A percentile compares a stretch with the other conserved stretches of the same genome.
phyloP scores from a whole-genome alignment of 2,113 vertebrate genomes.

The Gavia stellata region DNA sequence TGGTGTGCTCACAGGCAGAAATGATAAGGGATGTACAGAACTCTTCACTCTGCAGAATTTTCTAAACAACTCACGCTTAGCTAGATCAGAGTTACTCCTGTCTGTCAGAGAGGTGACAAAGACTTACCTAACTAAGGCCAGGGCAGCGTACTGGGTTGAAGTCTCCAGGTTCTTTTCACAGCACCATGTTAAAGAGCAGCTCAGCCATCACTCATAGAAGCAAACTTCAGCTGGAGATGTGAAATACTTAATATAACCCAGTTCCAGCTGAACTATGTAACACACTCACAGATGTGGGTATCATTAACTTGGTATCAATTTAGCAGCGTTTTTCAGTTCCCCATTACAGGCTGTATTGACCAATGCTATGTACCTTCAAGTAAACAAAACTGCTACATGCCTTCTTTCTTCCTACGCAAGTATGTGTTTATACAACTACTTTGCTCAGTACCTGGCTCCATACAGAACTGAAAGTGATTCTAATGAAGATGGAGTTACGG shows the following conservation, averaged over 20 bases:
- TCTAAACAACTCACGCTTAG: background rate
- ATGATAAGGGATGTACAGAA: background rate
- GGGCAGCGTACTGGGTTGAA: background rate
- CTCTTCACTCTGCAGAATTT: background rate
- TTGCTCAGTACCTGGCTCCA: background rate
- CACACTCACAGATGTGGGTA: background rate
- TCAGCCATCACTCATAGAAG: background rate
- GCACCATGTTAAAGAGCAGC: background rate
- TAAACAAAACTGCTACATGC: background rate
- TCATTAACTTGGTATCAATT: background rate
- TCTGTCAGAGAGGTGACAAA: background rate
- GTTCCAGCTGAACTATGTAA: background rate
- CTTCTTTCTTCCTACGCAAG: background rate
- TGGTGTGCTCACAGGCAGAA: background rate
- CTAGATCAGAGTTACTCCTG: background rate
- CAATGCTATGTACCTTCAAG: background rate
- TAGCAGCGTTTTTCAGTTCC: background rate
- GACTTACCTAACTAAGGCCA: background rate
- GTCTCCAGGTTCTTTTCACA: background rate
- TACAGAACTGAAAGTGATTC: background rate
- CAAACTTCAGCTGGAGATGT: background rate
- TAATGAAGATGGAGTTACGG: background rate
- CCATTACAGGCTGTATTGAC: background rate
- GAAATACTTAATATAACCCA: background rate
- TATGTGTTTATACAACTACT: background rate